Percentiles rank a stretch among this genome's conserved stretches.
These are phyloP conservation scores for Osmoderma eremita DNA, from an alignment of 2,888 invertebrate species.

Conservation along the genomic window DNA sequence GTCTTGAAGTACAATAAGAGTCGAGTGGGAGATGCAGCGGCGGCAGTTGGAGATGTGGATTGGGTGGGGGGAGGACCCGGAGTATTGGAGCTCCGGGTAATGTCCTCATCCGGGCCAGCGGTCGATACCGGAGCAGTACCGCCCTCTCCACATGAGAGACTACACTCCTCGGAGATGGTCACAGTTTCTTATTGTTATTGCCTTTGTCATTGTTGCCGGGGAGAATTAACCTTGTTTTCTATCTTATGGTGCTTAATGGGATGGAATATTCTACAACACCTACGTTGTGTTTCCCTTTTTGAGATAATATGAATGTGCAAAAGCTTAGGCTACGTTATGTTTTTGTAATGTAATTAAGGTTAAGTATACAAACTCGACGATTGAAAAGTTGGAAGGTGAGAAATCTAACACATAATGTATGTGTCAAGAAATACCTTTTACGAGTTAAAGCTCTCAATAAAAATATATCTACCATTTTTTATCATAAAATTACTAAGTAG, in stretches of 20 bases:
- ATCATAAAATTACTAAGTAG: too few relatives aligned
- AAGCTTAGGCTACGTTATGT: too few relatives aligned
- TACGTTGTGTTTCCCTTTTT: constrained; percentile 1
- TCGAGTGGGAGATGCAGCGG: constrained; percentile 46
- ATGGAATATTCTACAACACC: not conserved
- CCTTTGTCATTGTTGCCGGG: constrained; percentile 38
- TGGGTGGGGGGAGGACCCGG: constrained; percentile 55
- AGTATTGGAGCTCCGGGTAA: constrained; percentile 64
- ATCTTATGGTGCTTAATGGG: constrained; percentile 5
- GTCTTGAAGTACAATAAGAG: constrained; percentile 49
- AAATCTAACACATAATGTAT: too few relatives aligned
- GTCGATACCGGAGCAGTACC: constrained; percentile 60
- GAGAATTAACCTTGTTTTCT: constrained; percentile 23
- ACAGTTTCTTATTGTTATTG: constrained; percentile 41
- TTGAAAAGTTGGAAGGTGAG: too few relatives aligned
- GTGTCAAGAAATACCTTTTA: too few relatives aligned
- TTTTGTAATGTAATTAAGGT: too few relatives aligned
- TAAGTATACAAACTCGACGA: too few relatives aligned
- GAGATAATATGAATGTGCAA: not conserved
- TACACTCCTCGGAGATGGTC: constrained; percentile 40
- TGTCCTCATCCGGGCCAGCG: constrained; percentile 64
- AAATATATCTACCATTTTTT: too few relatives aligned
- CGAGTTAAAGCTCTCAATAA: too few relatives aligned
- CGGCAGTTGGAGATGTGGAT: constrained; percentile 55
- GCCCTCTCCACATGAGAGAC: constrained; percentile 55